Conservation (phyloP, 2,888 invertebrate genomes). For the Apeira syringaria region DNA sequence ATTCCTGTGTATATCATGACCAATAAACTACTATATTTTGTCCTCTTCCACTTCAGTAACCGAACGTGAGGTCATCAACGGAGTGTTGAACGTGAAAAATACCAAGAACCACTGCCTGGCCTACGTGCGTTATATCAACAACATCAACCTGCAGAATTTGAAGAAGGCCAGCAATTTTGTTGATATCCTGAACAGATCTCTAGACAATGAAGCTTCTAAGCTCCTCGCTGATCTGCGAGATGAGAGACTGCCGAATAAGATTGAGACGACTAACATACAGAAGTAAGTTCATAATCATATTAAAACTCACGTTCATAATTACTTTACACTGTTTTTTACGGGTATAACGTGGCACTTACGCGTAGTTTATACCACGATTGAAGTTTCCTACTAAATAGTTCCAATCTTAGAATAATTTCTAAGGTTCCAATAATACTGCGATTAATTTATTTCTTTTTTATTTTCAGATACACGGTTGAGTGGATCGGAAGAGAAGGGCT, state of each 20-base stretch:
- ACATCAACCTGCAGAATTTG: conserved; percentile 97
- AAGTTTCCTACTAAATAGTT: too few relatives aligned
- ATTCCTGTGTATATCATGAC: too few relatives aligned
- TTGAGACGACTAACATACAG: conserved; percentile 94
- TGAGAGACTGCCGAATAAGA: conserved; percentile 93
- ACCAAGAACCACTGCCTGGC: conserved; percentile 98
- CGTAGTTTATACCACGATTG: too few relatives aligned
- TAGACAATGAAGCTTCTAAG: conserved; percentile 97
- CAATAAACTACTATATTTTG: too few relatives aligned
- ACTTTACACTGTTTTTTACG: too few relatives aligned
- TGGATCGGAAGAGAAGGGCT: conserved; percentile 98
- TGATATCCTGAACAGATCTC: conserved; percentile 95
- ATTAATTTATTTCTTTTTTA: too few relatives aligned
- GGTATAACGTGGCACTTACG: too few relatives aligned
- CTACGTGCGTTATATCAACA: conserved; percentile 97
- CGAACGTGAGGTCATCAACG: conserved; percentile 98
- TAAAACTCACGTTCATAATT: too few relatives aligned
- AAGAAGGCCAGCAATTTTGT: conserved; percentile 97
- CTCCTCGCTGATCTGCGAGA: conserved; percentile 95
- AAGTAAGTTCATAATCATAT: conserved; percentile 87
- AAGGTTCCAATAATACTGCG: too few relatives aligned
- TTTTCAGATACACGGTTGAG: conserved; percentile 93
- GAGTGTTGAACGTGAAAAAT: conserved; percentile 95
- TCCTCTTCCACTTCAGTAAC: conserved; percentile 88
- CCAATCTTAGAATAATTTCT: too few relatives aligned